Percentiles rank a stretch among this genome's conserved stretches.
Conservation (phyloP, 2,797 vertebrate genomes). For the Anisognathus igniventris region DNA sequence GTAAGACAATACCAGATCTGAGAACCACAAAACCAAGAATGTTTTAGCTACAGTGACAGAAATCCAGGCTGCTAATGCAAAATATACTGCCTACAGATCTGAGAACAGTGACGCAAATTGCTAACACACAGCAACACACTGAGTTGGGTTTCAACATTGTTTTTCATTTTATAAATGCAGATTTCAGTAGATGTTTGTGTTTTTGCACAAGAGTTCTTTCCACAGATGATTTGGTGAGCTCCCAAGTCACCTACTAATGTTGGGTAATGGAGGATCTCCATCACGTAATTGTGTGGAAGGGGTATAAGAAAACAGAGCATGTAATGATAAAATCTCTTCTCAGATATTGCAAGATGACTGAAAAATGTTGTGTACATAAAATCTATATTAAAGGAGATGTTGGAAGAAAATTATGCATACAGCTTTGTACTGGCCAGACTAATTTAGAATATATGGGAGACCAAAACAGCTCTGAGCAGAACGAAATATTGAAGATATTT, state of each 20-base stretch:
- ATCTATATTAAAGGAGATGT: neutral
- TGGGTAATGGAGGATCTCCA: neutral
- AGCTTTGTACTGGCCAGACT: neutral
- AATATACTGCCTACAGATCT: neutral
- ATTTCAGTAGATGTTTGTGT: neutral
- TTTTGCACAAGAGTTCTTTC: neutral
- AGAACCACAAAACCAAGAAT: constrained; percentile 9
- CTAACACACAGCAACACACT: neutral
- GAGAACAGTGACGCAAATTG: neutral
- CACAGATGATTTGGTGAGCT: neutral
- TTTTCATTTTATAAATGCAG: neutral
- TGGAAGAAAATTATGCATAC: neutral
- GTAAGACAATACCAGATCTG: neutral
- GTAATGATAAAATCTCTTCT: neutral
- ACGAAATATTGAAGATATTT: neutral
- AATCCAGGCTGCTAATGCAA: constrained; percentile 5
- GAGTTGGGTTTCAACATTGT: neutral
- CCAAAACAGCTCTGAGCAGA: neutral
- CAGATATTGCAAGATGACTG: neutral
- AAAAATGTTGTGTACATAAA: neutral
- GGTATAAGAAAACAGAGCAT: neutral
- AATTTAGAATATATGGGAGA: neutral
- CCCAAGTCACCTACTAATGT: neutral
- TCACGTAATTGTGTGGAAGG: neutral
- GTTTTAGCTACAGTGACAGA: neutral